These are phyloP conservation scores for Catharus bicknelli DNA, from an alignment of 2,113 vertebrate species.

Conservation along the genomic window DNA sequence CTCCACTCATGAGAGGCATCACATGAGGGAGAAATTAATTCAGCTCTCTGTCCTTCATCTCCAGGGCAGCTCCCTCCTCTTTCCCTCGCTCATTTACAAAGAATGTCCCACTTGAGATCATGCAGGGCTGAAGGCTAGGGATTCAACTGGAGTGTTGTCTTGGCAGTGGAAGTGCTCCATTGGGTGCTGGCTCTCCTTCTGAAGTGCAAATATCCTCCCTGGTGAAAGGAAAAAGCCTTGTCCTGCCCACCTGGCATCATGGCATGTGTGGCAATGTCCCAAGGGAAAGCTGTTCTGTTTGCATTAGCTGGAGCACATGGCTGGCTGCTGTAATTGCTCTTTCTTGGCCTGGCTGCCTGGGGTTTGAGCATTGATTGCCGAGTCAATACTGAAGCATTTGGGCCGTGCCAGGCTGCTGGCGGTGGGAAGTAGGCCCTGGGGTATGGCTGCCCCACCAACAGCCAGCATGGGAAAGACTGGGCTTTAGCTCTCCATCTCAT, in stretches of 20 bases:
- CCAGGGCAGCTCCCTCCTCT: not conserved
- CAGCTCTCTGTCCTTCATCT: not conserved
- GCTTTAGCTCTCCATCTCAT: not conserved
- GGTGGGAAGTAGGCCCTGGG: rapidly evolving
- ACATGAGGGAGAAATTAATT: not conserved
- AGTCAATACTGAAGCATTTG: conserved; percentile 19
- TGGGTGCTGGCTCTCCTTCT: not conserved
- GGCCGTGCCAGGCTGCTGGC: rapidly evolving
- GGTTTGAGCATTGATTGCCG: conserved; percentile 38
- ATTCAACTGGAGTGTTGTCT: not conserved
- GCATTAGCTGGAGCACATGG: conserved; percentile 1
- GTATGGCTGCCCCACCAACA: rapidly evolving
- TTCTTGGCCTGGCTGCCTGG: conserved; percentile 24
- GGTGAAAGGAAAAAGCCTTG: not conserved
- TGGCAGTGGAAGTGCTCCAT: rapidly evolving
- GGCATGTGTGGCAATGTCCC: not conserved
- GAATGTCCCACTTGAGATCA: rapidly evolving
- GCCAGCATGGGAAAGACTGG: not conserved
- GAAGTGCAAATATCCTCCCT: not conserved
- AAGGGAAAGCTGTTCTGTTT: not conserved
- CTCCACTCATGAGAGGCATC: not conserved
- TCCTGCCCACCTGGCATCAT: rapidly evolving
- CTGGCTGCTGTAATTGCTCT: conserved; percentile 7
- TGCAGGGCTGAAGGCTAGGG: not conserved
- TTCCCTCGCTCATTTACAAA: not conserved